These are phyloP conservation scores for Rhinolophus sinicus DNA, from an alignment of 2,113 vertebrate species.

Conservation along the genomic window DNA sequence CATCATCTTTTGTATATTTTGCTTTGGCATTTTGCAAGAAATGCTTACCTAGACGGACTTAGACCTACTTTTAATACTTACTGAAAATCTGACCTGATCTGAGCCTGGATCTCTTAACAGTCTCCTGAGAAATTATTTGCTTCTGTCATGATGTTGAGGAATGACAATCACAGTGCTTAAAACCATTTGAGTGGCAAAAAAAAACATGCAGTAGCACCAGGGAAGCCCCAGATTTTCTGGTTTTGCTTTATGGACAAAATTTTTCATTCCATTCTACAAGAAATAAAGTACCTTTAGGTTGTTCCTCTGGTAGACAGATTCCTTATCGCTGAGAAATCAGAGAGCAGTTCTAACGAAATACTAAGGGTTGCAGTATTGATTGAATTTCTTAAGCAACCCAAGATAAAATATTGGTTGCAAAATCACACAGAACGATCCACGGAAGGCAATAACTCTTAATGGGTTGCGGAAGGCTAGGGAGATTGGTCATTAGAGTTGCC, in stretches of 20 bases:
- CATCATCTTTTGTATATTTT: not conserved
- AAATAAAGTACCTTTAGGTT: conserved; percentile 26
- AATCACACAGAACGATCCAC: conserved; percentile 36
- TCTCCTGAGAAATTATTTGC: conserved; percentile 38
- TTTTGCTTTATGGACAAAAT: not conserved
- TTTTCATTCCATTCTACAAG: conserved; percentile 36
- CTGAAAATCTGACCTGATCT: not conserved
- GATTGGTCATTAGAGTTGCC: not conserved
- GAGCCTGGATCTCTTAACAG: not conserved
- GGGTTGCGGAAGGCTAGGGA: not conserved
- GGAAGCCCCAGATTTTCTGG: not conserved
- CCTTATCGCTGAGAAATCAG: conserved; percentile 49
- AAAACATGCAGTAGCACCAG: not conserved
- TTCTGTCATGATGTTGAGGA: not conserved
- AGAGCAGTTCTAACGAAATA: not conserved
- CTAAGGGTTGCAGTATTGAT: not conserved
- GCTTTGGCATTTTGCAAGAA: not conserved
- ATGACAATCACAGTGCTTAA: not conserved
- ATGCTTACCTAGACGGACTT: not conserved
- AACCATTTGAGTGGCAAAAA: not conserved
- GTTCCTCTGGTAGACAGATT: conserved; percentile 12
- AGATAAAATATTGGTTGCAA: conserved; percentile 43
- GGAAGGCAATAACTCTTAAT: conserved; percentile 22
- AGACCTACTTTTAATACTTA: not conserved
- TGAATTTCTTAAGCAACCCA: conserved; percentile 59